Evolutionary conservation across 2,113 vertebrate species (phyloP), one percentile per base, ranked within the genome.

Genomic region (Corythornis madagascariensis): DNA sequence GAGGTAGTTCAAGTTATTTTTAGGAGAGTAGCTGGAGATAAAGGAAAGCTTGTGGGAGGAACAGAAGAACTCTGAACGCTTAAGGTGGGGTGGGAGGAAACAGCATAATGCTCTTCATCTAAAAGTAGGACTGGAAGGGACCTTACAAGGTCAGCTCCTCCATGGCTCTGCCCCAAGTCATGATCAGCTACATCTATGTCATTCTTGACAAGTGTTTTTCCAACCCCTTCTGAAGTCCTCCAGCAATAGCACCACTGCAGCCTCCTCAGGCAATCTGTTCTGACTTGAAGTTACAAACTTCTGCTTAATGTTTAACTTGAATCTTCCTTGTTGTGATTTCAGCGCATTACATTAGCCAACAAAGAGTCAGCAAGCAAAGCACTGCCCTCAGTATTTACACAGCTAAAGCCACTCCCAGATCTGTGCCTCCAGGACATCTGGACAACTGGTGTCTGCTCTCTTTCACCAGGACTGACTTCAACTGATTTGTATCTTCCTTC

Each of bases 181-280:
- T 4, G 0, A 63, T 53, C 78, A 50, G 17, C 63, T 64, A 17
- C 80, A 35, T 18, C 15, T 60, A 8, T 69, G 79, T 79, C 86
- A 29, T 60, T 73, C 64, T 73, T 91, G 86, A 93, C 86, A 80
- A 76, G 72, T 16, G 16, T 91, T 79, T 85, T 35, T 64, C 88
- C 85, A 91, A 93, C 63, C 75, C 45, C 8, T 65, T 52, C 59
- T 43, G 72, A 69, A 93, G 90, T 93, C 88, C 79, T 91, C 66
- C 79, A 76, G 90, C 1, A 0, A 64, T 4, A 87, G 70, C 71
- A 83, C 29, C 45, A 14, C 88, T 88, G 22, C 71, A 88, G 71
- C 83, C 64, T 91, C 86, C 88, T 88, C 79, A 85, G 50, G 79
- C 88, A 88, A 80, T 91, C 94, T 94, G 79, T 70, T 96, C 89